Evolutionary conservation across 2,888 invertebrate genomes (phyloP), one percentile per base, ranked within the genome.

Genomic region (Diarsia mendica): DNA sequence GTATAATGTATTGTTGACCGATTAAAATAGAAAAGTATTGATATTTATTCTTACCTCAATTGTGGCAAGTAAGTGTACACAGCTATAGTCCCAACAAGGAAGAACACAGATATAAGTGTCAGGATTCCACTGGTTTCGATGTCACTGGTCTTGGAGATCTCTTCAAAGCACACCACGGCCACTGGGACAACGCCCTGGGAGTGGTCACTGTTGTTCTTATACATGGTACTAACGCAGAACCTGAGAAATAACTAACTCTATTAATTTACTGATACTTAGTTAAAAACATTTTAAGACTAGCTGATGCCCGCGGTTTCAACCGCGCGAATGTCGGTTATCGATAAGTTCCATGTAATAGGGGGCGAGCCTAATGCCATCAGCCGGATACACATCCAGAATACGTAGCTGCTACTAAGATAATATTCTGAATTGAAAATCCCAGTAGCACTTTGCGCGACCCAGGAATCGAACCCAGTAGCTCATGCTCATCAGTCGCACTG

Each of bases 11-110:
- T 28, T 28, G 28, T 28, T 28, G 28, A 28, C 28, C 28, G 20
- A 61, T 49, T 39, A 39, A 8, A 67, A 20, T 67, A 10, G 20
- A 67, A 53, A 15, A 39, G 0, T n/a, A 39, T 2, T 18, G 13
- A 20, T 20, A 9, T 46, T 51, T 6, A 53, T 66, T 51, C 91
- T 88, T 94, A 97, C 93, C 97, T 95, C 88, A 98, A 91, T 89
- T 97, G 97, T 10, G 97, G 97, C 44, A 98, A 91, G 67, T 96
- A 94, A 64, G 94, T 90, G 90, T 98, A 98, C 5, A 98, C 97
- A 0, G 95, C 90, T 49, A 97, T 93, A 0, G 98, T 98, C 15
- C 96, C 89, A 13, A 97, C 85, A 0, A 98, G 93, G 87, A 97
- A 98, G 39, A 97, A 86, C 0, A 97, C 96, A 0, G 97, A 97